phyloP scores from a whole-genome alignment of 2,113 vertebrate species.

The Todiramphus saurophagus region DNA sequence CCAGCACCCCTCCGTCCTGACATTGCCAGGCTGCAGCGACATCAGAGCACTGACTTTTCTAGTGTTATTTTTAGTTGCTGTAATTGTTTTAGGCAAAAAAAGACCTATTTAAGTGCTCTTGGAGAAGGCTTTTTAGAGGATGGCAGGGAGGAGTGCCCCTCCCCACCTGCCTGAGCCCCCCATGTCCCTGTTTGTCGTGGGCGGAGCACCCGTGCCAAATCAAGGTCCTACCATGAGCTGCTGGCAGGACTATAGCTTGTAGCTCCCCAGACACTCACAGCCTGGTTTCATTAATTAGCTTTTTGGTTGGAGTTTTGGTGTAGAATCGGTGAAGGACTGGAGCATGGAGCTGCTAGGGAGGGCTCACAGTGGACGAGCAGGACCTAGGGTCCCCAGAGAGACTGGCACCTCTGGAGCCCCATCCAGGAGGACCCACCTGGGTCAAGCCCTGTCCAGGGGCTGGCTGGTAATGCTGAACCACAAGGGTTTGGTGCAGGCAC shows the following conservation, averaged over 20 bases:
- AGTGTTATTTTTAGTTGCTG: neutral
- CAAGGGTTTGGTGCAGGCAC: neutral
- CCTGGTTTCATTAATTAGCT: neutral
- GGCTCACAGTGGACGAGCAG: neutral
- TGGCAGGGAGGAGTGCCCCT: neutral
- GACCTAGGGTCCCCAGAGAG: neutral
- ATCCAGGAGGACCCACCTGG: neutral
- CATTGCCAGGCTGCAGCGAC: accelerated
- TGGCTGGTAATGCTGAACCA: neutral
- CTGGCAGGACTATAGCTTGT: neutral
- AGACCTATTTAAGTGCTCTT: neutral
- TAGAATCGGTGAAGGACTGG: neutral
- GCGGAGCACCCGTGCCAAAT: accelerated
- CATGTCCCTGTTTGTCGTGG: neutral
- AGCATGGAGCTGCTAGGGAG: neutral
- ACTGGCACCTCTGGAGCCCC: neutral
- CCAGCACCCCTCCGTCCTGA: neutral
- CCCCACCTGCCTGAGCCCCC: neutral
- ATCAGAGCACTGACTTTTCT: neutral
- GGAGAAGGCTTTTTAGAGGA: neutral
- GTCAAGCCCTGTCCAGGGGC: neutral
- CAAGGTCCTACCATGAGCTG: neutral
- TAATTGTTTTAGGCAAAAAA: neutral
- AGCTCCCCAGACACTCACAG: neutral
- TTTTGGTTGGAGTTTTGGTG: neutral